phyloP scores from a whole-genome alignment of 2,888 invertebrate genomes.

The Bugula neritina region DNA sequence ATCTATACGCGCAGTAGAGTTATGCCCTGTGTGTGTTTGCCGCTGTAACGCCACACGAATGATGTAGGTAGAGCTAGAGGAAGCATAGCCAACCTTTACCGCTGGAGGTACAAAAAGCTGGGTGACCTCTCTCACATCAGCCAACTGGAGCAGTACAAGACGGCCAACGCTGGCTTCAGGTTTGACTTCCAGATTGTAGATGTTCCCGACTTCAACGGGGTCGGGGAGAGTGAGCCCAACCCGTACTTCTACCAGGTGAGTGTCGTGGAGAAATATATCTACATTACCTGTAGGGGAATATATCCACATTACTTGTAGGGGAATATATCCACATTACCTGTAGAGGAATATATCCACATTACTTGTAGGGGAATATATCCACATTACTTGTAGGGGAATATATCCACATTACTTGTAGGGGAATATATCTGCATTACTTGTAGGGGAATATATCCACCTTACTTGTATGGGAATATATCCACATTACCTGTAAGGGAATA shows the following conservation, averaged over 20 bases:
- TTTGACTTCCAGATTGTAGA: constrained; percentile 92
- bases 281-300: too few species aligned
- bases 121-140: constrained; percentile 87
- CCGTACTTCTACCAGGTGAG: constrained; percentile 93
- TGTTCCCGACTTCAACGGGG: constrained; percentile 91
- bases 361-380: too few species aligned
- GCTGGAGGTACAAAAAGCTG: constrained; percentile 93
- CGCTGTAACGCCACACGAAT: background rate
- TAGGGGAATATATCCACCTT: too few species aligned
- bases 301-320: too few species aligned
- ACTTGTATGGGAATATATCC: too few species aligned
- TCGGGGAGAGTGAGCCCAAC: constrained; percentile 94
- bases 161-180: constrained; percentile 84
- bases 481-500: too few species aligned
- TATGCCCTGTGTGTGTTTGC: background rate
- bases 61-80: background rate
- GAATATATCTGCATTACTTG: too few species aligned
- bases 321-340: too few species aligned
- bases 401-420: too few species aligned
- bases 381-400: too few species aligned
- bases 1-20: background rate
- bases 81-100: constrained; percentile 76
- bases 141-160: constrained; percentile 73
- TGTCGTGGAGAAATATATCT: too few species aligned
- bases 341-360: too few species aligned